Percentiles rank a stretch among this genome's conserved stretches.
These are phyloP conservation scores for Panorpa germanica DNA, from an alignment of 2,888 invertebrate species.

Conservation along the genomic window DNA sequence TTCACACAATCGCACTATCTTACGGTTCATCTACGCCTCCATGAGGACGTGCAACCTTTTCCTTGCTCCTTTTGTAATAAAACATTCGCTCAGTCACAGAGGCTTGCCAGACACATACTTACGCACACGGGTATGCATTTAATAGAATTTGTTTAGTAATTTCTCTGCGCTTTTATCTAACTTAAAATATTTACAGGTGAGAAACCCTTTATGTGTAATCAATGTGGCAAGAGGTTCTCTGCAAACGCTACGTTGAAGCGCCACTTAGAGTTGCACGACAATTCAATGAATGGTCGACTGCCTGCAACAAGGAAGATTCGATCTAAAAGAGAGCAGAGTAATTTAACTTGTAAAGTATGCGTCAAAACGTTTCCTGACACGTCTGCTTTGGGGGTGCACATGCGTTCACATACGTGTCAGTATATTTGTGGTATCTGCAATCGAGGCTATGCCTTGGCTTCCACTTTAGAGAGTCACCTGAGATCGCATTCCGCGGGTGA, in stretches of 20 bases:
- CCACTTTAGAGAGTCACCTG: constrained; percentile 6
- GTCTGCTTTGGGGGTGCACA: constrained; percentile 2
- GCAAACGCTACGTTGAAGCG: constrained; percentile 6
- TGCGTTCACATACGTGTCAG: constrained; percentile 7
- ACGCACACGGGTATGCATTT: constrained; percentile 9
- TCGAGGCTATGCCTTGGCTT: constrained; percentile 7
- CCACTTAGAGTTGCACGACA: constrained; percentile 9
- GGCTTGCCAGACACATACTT: constrained; percentile 7
- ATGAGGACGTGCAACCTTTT: constrained; percentile 7
- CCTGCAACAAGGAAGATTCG: too few relatives aligned
- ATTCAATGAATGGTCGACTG: too few relatives aligned
- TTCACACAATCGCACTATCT: constrained; percentile 12
- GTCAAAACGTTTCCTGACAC: constrained; percentile 2
- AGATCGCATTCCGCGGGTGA: constrained; percentile 2
- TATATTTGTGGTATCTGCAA: constrained; percentile 9
- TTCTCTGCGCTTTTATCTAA: neutral
- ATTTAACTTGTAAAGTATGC: constrained; percentile 8
- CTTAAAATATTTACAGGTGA: constrained; percentile 6
- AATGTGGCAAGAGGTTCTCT: constrained; percentile 9
- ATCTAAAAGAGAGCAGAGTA: too few relatives aligned
- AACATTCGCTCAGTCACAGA: constrained; percentile 8
- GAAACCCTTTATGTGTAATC: constrained; percentile 10
- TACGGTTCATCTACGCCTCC: constrained; percentile 11
- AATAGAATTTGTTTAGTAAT: neutral
- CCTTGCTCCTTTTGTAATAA: constrained; percentile 9